Evolutionary conservation across 2,888 invertebrate species (phyloP), one percentile per base, ranked within the genome.

Genomic region (Drosophila atripex): DNA sequence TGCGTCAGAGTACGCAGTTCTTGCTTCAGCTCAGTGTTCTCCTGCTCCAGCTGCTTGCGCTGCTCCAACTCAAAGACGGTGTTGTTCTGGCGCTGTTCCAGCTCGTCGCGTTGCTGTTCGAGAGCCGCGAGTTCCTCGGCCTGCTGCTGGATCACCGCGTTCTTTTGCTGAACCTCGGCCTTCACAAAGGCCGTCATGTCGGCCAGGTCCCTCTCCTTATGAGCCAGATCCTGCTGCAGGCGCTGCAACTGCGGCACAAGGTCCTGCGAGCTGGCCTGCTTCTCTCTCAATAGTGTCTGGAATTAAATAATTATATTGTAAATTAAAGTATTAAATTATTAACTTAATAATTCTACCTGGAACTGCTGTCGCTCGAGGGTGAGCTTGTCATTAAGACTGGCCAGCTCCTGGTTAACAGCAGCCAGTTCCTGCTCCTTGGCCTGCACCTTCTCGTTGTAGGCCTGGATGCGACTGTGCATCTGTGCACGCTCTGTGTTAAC

Each of bases 401-500:
- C 88, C 53, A 91, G 71, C 74, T 92, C 91, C 46, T 90, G 90
- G 30, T 84, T 89, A 14, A 91, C 76, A 7, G 80, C 85, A 0
- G 80, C 60, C 25, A 91, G 72, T 69, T 91, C 91, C 51, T 80
- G 86, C 32, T 91, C 91, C 53, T 90, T 91, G 21, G 76, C 56
- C 53, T 88, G 80, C 3, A 91, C 64, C 57, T 91, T 91, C 6
- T 92, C 91, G 5, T 75, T 75, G 71, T 88, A 90, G 1, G 88
- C 86, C 68, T 91, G 91, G 6, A 88, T 78, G 3, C 78, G 89
- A 25, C 79, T 85, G 53, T 88, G 90, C 75, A 90, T 86, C 57
- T 90, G 89, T n/a, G 88, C 89, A 28, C 91, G 89, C 61, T 92
- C 92, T 0, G 86, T 76, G 58, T 92, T 92, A 12, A 91, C 88